These are phyloP conservation scores for Bagarius yarrelli DNA, from an alignment of 2,113 vertebrate species.

Conservation along the genomic window DNA sequence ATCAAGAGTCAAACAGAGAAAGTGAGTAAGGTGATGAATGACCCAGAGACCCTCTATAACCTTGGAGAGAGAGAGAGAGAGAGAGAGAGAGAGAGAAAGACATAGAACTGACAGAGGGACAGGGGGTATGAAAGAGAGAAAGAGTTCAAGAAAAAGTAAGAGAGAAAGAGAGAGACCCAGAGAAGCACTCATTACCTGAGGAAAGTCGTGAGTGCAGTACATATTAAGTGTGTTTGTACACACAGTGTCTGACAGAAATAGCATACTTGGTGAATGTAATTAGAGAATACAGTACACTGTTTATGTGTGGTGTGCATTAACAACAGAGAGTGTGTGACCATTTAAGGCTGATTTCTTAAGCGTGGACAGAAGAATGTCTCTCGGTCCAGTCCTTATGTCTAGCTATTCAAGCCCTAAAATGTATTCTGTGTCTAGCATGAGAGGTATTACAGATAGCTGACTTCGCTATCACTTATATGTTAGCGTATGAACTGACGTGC, in stretches of 20 bases:
- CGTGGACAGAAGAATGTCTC: neutral
- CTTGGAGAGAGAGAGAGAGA: too few relatives aligned
- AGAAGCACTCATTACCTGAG: neutral
- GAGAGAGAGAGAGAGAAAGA: neutral
- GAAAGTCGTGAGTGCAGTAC: neutral
- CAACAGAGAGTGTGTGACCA: conserved; percentile 48
- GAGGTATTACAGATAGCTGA: neutral
- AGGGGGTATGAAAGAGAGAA: too few relatives aligned
- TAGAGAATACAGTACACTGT: conserved; percentile 19
- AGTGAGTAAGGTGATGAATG: too few relatives aligned
- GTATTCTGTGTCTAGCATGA: neutral
- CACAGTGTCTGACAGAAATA: neutral
- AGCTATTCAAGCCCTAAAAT: neutral
- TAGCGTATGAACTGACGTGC: neutral
- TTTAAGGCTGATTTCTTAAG: conserved; percentile 51
- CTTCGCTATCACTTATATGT: neutral
- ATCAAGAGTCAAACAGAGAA: too few relatives aligned
- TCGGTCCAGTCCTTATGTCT: neutral
- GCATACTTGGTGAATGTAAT: neutral
- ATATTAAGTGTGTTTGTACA: conserved; percentile 13
- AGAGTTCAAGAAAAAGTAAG: conserved; percentile 7
- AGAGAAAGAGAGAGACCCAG: neutral
- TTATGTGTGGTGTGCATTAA: conserved; percentile 34
- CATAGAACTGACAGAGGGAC: too few relatives aligned
- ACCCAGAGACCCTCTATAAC: too few relatives aligned